Percentiles rank a stretch among this genome's conserved stretches.
Conservation (phyloP, 2,797 vertebrate species). For the Myripristis jacobus region DNA sequence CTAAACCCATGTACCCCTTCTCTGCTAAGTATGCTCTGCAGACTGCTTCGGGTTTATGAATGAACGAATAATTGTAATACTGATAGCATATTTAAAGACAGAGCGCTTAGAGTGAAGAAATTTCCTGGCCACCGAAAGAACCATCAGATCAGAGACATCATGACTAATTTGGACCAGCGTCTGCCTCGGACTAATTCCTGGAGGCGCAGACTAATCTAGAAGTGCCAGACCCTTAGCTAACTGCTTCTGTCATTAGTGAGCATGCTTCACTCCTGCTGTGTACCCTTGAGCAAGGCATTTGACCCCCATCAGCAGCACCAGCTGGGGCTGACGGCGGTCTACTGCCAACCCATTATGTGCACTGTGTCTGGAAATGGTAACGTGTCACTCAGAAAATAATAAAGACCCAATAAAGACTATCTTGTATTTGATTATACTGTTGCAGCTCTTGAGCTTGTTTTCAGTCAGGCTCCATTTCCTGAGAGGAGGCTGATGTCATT, state of each 20-base stretch:
- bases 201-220: slow-evolving; percentile 16
- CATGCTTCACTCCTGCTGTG: neutral
- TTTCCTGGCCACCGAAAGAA: slow-evolving; percentile 33
- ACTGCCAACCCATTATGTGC: neutral
- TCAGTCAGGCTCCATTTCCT: slow-evolving; percentile 13
- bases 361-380: neutral
- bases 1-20: slow-evolving; percentile 8
- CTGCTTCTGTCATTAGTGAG: slow-evolving; percentile 1
- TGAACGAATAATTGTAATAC: slow-evolving; percentile 48
- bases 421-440: neutral
- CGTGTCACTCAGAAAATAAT: neutral
- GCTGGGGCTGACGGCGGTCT: neutral
- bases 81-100: slow-evolving; percentile 25
- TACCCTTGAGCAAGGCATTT: slow-evolving; percentile 5
- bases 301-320: neutral
- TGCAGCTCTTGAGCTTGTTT: neutral
- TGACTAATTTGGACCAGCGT: slow-evolving; percentile 40
- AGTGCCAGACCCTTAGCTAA: slow-evolving; percentile 26
- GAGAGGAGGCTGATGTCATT: slow-evolving; percentile 21
- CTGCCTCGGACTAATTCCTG: slow-evolving; percentile 36
- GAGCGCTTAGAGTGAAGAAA: slow-evolving; percentile 31
- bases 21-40: slow-evolving; percentile 27
- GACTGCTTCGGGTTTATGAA: slow-evolving; percentile 41
- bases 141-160: slow-evolving; percentile 41
- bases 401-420: neutral